A percentile compares a stretch with the other conserved stretches of the same genome.
phyloP scores from a whole-genome alignment of 2,797 vertebrate genomes.

The Phataginus tetradactyla region DNA sequence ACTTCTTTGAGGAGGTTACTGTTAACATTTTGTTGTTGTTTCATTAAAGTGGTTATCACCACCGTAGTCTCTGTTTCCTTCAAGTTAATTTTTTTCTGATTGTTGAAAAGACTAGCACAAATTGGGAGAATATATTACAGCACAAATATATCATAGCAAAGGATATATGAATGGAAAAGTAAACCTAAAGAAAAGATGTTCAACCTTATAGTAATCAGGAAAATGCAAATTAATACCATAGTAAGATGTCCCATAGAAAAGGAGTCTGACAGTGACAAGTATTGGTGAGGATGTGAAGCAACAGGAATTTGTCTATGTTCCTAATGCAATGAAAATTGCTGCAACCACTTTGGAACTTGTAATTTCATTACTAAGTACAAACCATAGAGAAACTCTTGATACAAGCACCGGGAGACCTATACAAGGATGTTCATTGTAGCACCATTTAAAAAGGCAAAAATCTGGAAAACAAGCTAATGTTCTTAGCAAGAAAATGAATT shows the following conservation, averaged over 20 bases:
- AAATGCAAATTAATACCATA: not conserved
- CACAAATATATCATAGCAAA: not conserved
- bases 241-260: not conserved
- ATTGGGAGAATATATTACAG: not conserved
- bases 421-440: not conserved
- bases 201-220: not conserved
- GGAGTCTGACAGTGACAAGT: not conserved
- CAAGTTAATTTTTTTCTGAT: not conserved
- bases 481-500: not conserved
- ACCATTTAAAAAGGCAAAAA: not conserved
- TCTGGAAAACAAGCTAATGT: not conserved
- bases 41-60: not conserved
- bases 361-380: not conserved
- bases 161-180: conserved; percentile 26
- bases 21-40: not conserved
- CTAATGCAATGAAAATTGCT: not conserved
- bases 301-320: not conserved
- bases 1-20: not conserved
- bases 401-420: not conserved
- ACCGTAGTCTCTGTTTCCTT: not conserved
- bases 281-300: not conserved
- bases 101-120: conserved; percentile 4
- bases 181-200: not conserved
- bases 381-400: not conserved
- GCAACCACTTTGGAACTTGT: not conserved